A percentile compares a stretch with the other conserved stretches of the same genome.
phyloP scores from a whole-genome alignment of 2,797 vertebrate species.

The Hoplostethus atlanticus region DNA sequence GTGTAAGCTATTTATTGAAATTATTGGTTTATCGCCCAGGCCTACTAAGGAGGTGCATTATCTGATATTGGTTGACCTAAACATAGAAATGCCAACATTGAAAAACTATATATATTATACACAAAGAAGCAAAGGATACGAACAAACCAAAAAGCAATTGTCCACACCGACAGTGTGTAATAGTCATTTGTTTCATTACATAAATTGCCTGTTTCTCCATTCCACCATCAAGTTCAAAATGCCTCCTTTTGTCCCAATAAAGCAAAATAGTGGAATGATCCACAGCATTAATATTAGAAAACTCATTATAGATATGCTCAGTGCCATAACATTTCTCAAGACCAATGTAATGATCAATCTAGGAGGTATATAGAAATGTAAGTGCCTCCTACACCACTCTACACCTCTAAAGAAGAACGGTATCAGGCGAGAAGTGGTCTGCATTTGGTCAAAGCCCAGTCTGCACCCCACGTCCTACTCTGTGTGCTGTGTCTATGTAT shows the following conservation, averaged over 20 bases:
- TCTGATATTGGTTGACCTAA: conserved; percentile 13
- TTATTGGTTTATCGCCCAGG: too few species aligned
- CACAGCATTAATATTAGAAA: conserved; percentile 36
- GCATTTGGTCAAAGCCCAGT: conserved; percentile 44
- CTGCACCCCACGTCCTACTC: conserved; percentile 3
- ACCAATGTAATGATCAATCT: conserved; percentile 3
- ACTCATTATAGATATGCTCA: conserved; percentile 9
- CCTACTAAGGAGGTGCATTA: too few species aligned
- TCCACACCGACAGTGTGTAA: conserved; percentile 19
- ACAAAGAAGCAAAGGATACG: conserved; percentile 29
- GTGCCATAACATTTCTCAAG: conserved; percentile 33
- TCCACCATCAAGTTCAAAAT: conserved; percentile 6
- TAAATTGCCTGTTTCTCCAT: conserved; percentile 2
- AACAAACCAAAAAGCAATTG: conserved; percentile 31
- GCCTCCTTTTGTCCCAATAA: conserved; percentile 3
- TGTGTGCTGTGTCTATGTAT: background rate
- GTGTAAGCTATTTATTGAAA: too few species aligned
- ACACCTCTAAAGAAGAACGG: conserved; percentile 18
- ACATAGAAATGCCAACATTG: conserved; percentile 20
- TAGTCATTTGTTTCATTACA: conserved; percentile 23
- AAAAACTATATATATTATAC: background rate
- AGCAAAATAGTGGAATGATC: conserved; percentile 4
- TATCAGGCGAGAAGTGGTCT: conserved; percentile 27
- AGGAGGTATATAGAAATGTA: conserved; percentile 7
- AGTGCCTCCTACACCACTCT: background rate